A percentile compares a stretch with the other conserved stretches of the same genome.
These are phyloP conservation scores for Montipora foliosa DNA, from an alignment of 64 coral and sea anemone species.

Conservation along the genomic window DNA sequence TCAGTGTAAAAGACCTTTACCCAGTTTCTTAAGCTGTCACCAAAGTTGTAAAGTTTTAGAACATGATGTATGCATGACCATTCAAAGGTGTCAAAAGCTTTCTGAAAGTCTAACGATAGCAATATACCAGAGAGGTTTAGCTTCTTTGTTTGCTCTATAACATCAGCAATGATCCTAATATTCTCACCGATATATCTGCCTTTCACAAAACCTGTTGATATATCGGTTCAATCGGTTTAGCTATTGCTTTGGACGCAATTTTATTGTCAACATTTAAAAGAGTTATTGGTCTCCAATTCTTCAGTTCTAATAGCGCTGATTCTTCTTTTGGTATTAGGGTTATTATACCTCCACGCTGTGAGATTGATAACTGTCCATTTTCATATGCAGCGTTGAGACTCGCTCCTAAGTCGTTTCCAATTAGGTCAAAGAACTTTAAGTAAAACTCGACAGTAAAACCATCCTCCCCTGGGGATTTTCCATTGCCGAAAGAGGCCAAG, in stretches of 20 bases:
- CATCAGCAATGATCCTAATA: too few relatives aligned
- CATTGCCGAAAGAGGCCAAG: neutral
- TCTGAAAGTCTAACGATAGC: too few relatives aligned
- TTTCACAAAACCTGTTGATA: too few relatives aligned
- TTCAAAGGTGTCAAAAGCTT: too few relatives aligned
- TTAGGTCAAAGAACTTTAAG: neutral
- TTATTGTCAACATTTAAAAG: neutral
- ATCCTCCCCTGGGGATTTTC: neutral
- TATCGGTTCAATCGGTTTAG: neutral
- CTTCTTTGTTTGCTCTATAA: too few relatives aligned
- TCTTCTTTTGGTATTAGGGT: neutral
- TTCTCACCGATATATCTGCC: too few relatives aligned
- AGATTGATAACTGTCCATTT: neutral
- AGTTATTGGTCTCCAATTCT: neutral
- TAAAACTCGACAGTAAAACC: conserved; percentile 16
- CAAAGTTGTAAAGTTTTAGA: too few relatives aligned
- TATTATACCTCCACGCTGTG: neutral
- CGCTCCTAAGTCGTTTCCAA: neutral
- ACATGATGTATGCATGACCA: too few relatives aligned
- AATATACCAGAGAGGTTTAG: too few relatives aligned
- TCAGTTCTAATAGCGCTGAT: neutral
- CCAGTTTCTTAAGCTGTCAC: too few relatives aligned
- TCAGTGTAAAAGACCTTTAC: too few relatives aligned
- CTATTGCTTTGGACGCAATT: neutral
- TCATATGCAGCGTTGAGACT: neutral